Evolutionary conservation across 2,797 vertebrate species (phyloP).

Genomic region (Limnodromus scolopaceus): DNA sequence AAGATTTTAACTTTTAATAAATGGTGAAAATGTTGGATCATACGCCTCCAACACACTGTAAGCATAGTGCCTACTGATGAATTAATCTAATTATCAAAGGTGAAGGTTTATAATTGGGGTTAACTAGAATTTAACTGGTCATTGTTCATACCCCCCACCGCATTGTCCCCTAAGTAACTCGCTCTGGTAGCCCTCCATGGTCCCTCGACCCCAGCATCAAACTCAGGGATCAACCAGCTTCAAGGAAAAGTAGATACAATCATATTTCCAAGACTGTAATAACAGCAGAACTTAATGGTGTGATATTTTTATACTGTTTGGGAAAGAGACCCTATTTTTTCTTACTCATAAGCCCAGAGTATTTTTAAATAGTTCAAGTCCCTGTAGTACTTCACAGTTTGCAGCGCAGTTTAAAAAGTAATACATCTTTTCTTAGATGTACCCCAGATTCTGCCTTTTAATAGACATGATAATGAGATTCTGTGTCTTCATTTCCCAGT

Average conservation of each 20-base stretch:
- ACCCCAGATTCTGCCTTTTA: constrained; percentile 86
- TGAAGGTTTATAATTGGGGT: constrained; percentile 82
- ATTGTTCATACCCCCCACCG: constrained; percentile 69
- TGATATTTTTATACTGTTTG: constrained; percentile 71
- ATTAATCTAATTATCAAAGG: constrained; percentile 82
- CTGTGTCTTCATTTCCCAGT: constrained; percentile 83
- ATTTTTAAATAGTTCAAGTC: constrained; percentile 85
- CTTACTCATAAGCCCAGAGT: constrained; percentile 68
- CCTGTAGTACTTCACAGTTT: constrained; percentile 81
- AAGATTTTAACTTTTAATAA: constrained; percentile 72
- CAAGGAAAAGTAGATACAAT: constrained; percentile 41
- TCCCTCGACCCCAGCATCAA: constrained; percentile 42
- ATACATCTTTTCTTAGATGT: constrained; percentile 85
- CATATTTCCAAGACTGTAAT: constrained; percentile 54
- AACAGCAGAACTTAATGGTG: constrained; percentile 45
- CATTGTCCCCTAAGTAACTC: constrained; percentile 50
- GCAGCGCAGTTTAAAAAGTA: constrained; percentile 81
- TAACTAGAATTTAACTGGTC: constrained; percentile 82
- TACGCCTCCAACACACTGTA: constrained; percentile 45
- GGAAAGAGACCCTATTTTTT: constrained; percentile 63
- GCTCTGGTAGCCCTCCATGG: constrained; percentile 8
- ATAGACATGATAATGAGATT: constrained; percentile 86
- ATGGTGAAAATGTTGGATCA: constrained; percentile 54
- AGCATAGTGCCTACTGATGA: constrained; percentile 73
- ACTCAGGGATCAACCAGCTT: constrained; percentile 41